Percentiles rank a stretch among this genome's conserved stretches.
phyloP scores from a whole-genome alignment of 2,888 invertebrate species.

The Chironomus riparius region DNA sequence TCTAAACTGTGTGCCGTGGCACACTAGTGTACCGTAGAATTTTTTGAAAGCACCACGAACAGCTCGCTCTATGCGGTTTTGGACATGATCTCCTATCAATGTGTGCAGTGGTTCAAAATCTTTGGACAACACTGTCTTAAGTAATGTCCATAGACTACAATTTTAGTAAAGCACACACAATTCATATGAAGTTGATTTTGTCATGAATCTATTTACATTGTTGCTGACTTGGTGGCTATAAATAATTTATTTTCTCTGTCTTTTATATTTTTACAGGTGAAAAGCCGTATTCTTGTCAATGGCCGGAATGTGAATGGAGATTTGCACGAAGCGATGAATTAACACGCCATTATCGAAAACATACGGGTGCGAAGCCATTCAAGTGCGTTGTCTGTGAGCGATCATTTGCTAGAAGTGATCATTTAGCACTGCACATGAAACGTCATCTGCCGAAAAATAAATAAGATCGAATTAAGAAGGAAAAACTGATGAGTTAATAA shows the following conservation, averaged over 20 bases:
- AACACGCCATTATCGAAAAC: slow-evolving; percentile 93
- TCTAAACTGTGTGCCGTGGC: too few species aligned
- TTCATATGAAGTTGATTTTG: background rate
- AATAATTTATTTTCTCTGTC: slow-evolving; percentile 27
- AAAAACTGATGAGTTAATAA: background rate
- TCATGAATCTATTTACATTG: background rate
- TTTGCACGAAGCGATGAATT: slow-evolving; percentile 93
- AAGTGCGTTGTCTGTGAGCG: slow-evolving; percentile 92
- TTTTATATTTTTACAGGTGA: slow-evolving; percentile 71
- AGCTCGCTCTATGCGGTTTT: too few species aligned
- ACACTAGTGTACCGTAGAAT: too few species aligned
- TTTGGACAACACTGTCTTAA: too few species aligned
- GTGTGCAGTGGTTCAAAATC: too few species aligned
- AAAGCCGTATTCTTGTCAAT: slow-evolving; percentile 95
- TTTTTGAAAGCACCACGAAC: too few species aligned
- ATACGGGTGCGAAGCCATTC: slow-evolving; percentile 95
- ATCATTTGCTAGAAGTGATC: slow-evolving; percentile 91
- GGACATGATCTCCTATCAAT: too few species aligned
- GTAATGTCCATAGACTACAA: too few species aligned
- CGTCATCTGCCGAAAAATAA: slow-evolving; percentile 79
- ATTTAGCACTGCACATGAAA: slow-evolving; percentile 92
- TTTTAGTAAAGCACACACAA: too few species aligned
- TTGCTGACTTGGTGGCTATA: background rate
- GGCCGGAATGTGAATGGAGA: slow-evolving; percentile 97
- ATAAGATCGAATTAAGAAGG: slow-evolving; percentile 28